phyloP scores from a whole-genome alignment of 30 jellyfish, hydroid and myxozoan species.

The Cassiopea andromeda region DNA sequence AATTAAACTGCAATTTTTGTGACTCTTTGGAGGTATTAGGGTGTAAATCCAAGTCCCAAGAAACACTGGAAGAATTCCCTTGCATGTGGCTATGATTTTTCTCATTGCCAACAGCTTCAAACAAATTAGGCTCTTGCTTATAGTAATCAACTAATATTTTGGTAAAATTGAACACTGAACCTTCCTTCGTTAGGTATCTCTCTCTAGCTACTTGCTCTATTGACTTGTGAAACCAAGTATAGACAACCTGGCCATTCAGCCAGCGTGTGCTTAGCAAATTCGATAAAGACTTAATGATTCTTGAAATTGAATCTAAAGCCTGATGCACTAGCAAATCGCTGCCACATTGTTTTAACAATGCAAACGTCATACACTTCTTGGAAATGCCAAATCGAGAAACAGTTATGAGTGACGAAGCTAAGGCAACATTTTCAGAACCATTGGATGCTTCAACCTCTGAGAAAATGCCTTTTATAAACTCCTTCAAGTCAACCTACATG shows the following conservation, averaged over 20 bases:
- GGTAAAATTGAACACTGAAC: background rate
- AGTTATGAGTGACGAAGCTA: constrained; percentile 34
- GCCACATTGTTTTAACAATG: background rate
- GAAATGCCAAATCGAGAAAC: constrained; percentile 72
- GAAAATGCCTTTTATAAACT: constrained; percentile 24
- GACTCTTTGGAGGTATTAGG: background rate
- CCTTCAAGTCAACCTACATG: constrained; percentile 17
- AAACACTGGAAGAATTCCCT: background rate
- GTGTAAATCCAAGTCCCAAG: background rate
- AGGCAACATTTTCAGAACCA: constrained; percentile 41
- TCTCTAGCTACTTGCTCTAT: constrained; percentile 36
- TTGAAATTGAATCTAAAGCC: background rate
- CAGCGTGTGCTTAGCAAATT: constrained; percentile 25
- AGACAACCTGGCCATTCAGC: constrained; percentile 40
- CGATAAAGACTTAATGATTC: constrained; percentile 19
- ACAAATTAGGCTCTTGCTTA: constrained; percentile 41
- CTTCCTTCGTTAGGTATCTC: constrained; percentile 22
- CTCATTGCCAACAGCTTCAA: background rate
- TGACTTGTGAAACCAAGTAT: constrained; percentile 43
- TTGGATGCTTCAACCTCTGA: constrained; percentile 15
- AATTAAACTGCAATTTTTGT: constrained; percentile 9
- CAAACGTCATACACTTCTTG: constrained; percentile 35
- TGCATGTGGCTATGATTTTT: background rate
- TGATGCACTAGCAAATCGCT: background rate
- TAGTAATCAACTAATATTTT: constrained; percentile 16